Percentiles rank a stretch among this genome's conserved stretches.
Conservation (phyloP, 2,797 vertebrate species). For the Rhinogobio ventralis region DNA sequence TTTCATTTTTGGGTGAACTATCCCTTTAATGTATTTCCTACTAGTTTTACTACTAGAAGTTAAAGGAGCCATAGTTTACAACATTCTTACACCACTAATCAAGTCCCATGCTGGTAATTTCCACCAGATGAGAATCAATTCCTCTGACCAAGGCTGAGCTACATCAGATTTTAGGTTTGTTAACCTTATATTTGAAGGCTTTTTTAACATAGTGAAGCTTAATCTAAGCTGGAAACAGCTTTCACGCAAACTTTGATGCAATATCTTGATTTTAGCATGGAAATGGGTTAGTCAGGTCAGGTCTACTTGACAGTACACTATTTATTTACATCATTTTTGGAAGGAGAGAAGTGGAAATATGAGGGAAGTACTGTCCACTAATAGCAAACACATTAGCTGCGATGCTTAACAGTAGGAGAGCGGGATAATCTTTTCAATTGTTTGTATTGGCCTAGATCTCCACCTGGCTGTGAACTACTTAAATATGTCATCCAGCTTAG, state of each 20-base stretch:
- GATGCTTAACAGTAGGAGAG: conserved; percentile 64
- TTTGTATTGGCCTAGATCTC: conserved; percentile 68
- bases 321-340: conserved; percentile 50
- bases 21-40: conserved; percentile 58
- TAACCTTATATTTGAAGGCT: conserved; percentile 60
- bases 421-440: conserved; percentile 63
- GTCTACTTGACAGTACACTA: conserved; percentile 28
- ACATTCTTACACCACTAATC: conserved; percentile 69
- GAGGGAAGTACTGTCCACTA: conserved; percentile 61
- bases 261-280: conserved; percentile 41
- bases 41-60: conserved; percentile 53
- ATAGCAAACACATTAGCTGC: conserved; percentile 59
- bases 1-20: too few relatives aligned
- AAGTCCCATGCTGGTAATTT: conserved; percentile 71
- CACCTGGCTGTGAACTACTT: conserved; percentile 58
- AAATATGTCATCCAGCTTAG: conserved; percentile 60
- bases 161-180: conserved; percentile 69
- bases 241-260: conserved; percentile 27
- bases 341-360: neutral
- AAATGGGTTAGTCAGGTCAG: conserved; percentile 43
- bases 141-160: conserved; percentile 66
- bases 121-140: conserved; percentile 75
- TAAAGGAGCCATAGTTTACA: conserved; percentile 59
- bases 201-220: conserved; percentile 46
- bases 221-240: conserved; percentile 42